Conservation (phyloP, 2,888 invertebrate genomes). For the Helleia helle region DNA sequence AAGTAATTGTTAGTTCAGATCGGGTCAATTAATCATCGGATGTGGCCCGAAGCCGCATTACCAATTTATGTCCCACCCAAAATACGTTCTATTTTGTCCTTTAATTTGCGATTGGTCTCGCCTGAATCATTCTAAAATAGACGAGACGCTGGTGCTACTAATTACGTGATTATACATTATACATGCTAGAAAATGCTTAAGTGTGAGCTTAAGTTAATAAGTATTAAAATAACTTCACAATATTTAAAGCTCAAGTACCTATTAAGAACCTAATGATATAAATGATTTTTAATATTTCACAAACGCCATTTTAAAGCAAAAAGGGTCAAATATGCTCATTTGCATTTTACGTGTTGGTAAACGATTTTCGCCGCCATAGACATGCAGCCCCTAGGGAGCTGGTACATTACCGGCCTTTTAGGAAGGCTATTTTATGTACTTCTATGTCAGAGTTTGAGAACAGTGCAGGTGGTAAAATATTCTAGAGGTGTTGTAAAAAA, state of each 20-base stretch:
- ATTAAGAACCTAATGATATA: too few relatives aligned
- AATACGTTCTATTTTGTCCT: slow-evolving; percentile 27
- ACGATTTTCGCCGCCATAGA: not conserved
- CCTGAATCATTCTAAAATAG: slow-evolving; percentile 4
- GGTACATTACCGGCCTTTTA: not conserved
- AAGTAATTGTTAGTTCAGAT: slow-evolving; percentile 65
- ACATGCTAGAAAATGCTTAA: too few relatives aligned
- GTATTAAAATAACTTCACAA: too few relatives aligned
- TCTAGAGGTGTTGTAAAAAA: too few relatives aligned
- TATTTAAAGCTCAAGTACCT: too few relatives aligned
- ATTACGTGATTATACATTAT: too few relatives aligned
- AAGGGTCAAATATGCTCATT: too few relatives aligned
- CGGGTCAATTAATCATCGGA: slow-evolving; percentile 68
- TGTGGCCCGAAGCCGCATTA: slow-evolving; percentile 46
- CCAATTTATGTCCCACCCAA: slow-evolving; percentile 47
- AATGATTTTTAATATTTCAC: too few relatives aligned
- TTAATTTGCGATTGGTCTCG: slow-evolving; percentile 11
- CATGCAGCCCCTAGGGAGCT: not conserved
- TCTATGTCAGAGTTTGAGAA: slow-evolving; percentile 1
- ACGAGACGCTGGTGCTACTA: not conserved
- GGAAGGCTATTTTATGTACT: too few relatives aligned
- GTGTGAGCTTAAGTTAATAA: too few relatives aligned
- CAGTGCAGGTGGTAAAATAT: not conserved
- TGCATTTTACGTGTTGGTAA: slow-evolving; percentile 1
- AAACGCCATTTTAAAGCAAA: too few relatives aligned